Evolutionary conservation across 2,113 vertebrate species (phyloP).

Genomic region (Lasiurus cinereus): DNA sequence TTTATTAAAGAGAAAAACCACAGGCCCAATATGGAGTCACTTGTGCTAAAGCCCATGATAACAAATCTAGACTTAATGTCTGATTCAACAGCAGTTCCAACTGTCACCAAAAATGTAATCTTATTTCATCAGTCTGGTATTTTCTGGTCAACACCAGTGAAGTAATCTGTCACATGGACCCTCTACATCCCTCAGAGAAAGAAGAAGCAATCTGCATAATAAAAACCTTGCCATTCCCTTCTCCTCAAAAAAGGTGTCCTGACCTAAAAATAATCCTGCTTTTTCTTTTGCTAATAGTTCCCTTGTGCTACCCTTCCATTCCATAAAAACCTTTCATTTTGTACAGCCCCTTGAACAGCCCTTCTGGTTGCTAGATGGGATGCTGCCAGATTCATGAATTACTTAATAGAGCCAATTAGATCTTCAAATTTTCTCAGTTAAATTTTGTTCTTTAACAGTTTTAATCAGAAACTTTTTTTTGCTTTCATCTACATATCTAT

Average conservation of each 20-base stretch:
- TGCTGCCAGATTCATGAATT: background rate
- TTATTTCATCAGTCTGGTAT: background rate
- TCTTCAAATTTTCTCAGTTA: background rate
- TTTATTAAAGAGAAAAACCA: background rate
- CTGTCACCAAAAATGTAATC: background rate
- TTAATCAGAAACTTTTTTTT: slow-evolving; percentile 8
- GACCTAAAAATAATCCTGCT: background rate
- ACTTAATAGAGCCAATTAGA: background rate
- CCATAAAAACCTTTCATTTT: background rate
- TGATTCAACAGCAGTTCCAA: background rate
- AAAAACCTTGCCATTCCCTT: background rate
- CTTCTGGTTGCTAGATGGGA: background rate
- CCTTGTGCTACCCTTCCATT: background rate
- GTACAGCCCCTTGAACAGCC: background rate
- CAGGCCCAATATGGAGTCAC: background rate
- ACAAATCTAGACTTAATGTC: background rate
- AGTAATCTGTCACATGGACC: background rate
- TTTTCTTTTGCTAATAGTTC: background rate
- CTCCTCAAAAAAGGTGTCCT: background rate
- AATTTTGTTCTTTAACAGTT: background rate
- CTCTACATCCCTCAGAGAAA: background rate
- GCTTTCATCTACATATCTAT: background rate
- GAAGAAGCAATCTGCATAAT: background rate
- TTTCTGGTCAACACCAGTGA: background rate
- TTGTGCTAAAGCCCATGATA: background rate